phyloP scores from a whole-genome alignment of 2,113 vertebrate genomes.

The Aepyceros melampus region DNA sequence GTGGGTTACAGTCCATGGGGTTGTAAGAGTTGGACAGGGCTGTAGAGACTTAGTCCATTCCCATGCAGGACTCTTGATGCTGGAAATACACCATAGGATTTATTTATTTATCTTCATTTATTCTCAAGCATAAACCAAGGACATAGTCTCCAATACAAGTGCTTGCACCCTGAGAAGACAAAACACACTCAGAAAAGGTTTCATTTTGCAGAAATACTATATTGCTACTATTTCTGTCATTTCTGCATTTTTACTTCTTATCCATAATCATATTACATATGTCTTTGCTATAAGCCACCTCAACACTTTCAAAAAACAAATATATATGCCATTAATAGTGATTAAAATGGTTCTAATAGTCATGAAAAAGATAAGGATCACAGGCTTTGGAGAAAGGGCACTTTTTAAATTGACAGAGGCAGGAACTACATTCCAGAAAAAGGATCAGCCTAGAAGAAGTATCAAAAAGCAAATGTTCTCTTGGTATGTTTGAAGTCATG shows the following conservation, averaged over 20 bases:
- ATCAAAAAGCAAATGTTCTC: not conserved
- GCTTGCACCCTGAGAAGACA: not conserved
- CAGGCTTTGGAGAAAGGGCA: not conserved
- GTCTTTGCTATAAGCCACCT: not conserved
- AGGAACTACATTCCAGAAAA: not conserved
- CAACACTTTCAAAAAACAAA: not conserved
- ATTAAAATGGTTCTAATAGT: not conserved
- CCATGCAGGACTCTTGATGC: not conserved
- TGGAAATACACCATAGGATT: not conserved
- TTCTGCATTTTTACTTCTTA: not conserved
- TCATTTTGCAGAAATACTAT: not conserved
- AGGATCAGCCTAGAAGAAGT: not conserved
- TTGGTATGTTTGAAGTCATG: not conserved
- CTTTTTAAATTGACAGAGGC: not conserved
- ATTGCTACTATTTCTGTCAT: not conserved
- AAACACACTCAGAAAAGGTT: not conserved
- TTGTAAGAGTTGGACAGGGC: not conserved
- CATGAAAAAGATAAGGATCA: not conserved
- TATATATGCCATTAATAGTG: not conserved
- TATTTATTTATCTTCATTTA: not conserved
- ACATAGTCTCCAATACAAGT: not conserved
- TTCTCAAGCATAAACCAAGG: not conserved
- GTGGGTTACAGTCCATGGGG: not conserved
- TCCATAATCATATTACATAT: not conserved
- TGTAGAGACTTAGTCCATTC: not conserved